These are phyloP conservation scores for Columba livia DNA, from an alignment of 2,113 vertebrate genomes.

Conservation along the genomic window DNA sequence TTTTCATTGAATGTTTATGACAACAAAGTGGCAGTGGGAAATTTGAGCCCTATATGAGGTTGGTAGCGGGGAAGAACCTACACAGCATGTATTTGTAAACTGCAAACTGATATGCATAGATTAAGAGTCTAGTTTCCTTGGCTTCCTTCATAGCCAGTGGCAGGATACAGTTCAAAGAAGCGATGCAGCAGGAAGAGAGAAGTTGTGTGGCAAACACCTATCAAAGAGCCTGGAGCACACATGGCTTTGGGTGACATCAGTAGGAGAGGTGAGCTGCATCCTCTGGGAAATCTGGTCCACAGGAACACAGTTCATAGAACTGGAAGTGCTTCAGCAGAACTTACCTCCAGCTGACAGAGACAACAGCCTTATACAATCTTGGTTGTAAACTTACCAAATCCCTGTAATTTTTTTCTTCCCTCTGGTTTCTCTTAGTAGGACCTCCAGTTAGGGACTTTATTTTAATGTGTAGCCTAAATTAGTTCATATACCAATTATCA, in stretches of 20 bases:
- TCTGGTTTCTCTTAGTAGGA: neutral
- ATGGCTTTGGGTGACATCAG: neutral
- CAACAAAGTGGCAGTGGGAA: neutral
- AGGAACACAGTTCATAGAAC: neutral
- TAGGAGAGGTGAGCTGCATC: neutral
- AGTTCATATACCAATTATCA: neutral
- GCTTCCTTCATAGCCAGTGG: neutral
- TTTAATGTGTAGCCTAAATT: neutral
- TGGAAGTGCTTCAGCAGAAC: neutral
- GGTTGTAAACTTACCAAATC: neutral
- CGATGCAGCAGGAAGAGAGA: neutral
- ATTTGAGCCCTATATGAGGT: neutral
- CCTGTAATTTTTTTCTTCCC: neutral
- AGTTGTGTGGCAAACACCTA: rapidly evolving
- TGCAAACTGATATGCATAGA: neutral
- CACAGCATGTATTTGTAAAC: neutral
- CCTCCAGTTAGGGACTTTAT: neutral
- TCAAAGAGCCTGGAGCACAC: neutral
- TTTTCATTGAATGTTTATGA: neutral
- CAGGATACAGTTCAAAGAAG: neutral
- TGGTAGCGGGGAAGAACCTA: neutral
- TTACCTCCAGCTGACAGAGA: neutral
- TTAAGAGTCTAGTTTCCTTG: neutral
- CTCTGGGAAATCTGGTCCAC: neutral
- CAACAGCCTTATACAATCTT: neutral